A percentile compares a stretch with the other conserved stretches of the same genome.
phyloP scores from a whole-genome alignment of 1,140 invertebrate genomes.

The Sycobia sp. region DNA sequence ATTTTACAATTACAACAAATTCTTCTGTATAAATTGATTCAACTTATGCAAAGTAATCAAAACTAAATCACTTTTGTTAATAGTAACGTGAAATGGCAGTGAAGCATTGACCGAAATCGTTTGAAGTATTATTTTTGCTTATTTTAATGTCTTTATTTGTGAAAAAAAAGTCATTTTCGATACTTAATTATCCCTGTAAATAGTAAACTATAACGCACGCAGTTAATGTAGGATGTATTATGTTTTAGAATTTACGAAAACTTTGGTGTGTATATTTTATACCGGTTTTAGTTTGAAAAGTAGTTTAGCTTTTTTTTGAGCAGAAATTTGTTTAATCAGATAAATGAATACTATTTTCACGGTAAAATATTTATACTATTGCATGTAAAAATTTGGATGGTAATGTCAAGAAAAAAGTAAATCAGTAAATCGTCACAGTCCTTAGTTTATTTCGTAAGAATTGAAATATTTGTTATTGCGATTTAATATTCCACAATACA shows the following conservation, averaged over 20 bases:
- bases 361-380: constrained; percentile 11
- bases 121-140: too few species aligned
- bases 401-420: constrained; percentile 19
- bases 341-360: constrained; percentile 15
- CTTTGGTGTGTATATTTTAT: constrained; percentile 20
- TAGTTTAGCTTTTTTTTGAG: constrained; percentile 20
- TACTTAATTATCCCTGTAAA: neutral
- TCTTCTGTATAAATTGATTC: too few species aligned
- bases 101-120: too few species aligned
- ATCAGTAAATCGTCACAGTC: constrained; percentile 11
- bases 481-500: constrained; percentile 4
- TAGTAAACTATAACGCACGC: too few species aligned
- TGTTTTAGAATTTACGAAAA: constrained; percentile 18
- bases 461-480: neutral
- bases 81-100: too few species aligned
- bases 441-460: constrained; percentile 14
- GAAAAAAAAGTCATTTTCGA: too few species aligned
- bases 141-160: too few species aligned
- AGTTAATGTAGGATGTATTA: too few species aligned
- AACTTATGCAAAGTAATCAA: too few species aligned
- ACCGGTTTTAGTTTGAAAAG: constrained; percentile 1
- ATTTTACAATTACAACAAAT: too few species aligned
- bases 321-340: constrained; percentile 24
- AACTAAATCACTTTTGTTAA: too few species aligned
- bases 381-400: neutral